Percentiles rank a stretch among this genome's conserved stretches.
Conservation (phyloP, 2,797 vertebrate species). For the Muscicapa comitata region DNA sequence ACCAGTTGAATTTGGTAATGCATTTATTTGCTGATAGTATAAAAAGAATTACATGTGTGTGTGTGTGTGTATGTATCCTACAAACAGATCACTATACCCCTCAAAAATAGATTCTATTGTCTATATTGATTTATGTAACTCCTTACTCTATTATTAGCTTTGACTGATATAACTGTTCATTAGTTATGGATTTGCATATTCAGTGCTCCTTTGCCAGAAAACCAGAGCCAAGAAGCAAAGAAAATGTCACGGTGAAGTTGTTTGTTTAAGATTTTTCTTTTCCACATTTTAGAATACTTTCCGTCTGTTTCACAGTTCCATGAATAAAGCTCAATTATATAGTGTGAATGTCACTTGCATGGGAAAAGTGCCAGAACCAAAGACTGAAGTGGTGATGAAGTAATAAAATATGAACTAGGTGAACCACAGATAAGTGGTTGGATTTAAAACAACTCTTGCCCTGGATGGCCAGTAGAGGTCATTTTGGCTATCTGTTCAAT, state of each 20-base stretch:
- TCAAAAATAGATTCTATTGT: slow-evolving; percentile 5
- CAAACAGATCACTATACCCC: background rate
- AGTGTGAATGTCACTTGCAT: slow-evolving; percentile 4
- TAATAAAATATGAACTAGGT: background rate
- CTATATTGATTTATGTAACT: slow-evolving; percentile 37
- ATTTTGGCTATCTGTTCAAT: slow-evolving; percentile 3
- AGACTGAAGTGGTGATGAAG: slow-evolving; percentile 6
- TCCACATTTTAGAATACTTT: slow-evolving; percentile 17
- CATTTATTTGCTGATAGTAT: background rate
- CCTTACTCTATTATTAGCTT: slow-evolving; percentile 6
- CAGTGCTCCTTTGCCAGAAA: background rate
- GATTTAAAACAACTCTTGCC: background rate
- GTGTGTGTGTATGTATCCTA: background rate
- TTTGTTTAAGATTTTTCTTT: background rate
- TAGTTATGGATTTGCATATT: slow-evolving; percentile 30
- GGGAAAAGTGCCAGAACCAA: slow-evolving; percentile 6
- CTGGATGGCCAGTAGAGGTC: background rate
- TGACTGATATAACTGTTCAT: slow-evolving; percentile 16
- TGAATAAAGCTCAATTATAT: slow-evolving; percentile 30
- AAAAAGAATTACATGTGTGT: background rate
- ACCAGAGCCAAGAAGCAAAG: background rate
- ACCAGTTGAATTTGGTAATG: background rate
- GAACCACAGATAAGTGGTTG: background rate
- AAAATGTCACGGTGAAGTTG: background rate
- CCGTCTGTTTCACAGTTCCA: slow-evolving; percentile 1